These are phyloP conservation scores for Vanacampus margaritifer DNA, from an alignment of 2,113 vertebrate genomes.

Conservation along the genomic window DNA sequence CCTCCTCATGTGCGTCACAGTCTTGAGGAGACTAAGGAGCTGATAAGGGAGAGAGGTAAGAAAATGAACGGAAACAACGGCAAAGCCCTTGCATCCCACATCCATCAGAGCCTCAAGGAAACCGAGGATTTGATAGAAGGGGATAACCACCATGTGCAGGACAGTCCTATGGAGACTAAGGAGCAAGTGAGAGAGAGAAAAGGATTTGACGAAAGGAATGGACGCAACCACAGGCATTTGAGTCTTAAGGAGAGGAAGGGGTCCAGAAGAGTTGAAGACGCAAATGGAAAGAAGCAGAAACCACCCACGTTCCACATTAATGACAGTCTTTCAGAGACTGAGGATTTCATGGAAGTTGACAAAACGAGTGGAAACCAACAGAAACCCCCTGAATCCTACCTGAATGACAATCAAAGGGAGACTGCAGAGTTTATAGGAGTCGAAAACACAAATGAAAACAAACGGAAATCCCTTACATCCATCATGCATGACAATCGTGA, in stretches of 20 bases:
- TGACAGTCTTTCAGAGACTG: neutral
- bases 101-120: neutral
- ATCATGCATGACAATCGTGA: neutral
- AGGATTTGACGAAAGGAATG: neutral
- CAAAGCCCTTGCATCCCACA: neutral
- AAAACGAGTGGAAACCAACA: neutral
- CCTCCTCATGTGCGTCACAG: neutral
- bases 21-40: neutral
- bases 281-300: neutral
- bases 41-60: neutral
- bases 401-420: neutral
- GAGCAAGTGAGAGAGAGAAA: neutral
- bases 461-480: neutral
- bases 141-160: neutral
- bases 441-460: neutral
- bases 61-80: too few relatives aligned
- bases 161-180: neutral
- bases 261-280: neutral
- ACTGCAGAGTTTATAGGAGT: neutral
- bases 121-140: neutral
- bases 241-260: neutral
- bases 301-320: neutral
- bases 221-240: neutral
- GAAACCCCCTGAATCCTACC: neutral
- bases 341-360: conserved; percentile 1